These are phyloP conservation scores for Teleiodes luculella DNA, from an alignment of 2,888 invertebrate genomes.

Conservation along the genomic window DNA sequence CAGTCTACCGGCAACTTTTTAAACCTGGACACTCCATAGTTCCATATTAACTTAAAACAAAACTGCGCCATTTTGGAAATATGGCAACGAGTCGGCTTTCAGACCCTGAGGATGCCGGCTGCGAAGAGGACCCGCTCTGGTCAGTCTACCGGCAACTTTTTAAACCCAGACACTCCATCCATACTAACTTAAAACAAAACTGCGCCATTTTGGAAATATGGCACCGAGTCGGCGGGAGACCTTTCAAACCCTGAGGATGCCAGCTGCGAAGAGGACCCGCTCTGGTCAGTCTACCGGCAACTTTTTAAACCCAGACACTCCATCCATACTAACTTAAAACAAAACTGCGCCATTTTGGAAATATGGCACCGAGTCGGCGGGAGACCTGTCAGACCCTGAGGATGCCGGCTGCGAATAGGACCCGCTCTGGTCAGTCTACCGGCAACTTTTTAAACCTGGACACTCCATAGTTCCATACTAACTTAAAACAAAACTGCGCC, in stretches of 20 bases:
- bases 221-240: slow-evolving; percentile 33
- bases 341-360: too few species aligned
- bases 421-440: slow-evolving; percentile 31
- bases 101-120: slow-evolving; percentile 53
- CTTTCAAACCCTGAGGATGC: slow-evolving; percentile 53
- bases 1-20: too few species aligned
- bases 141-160: slow-evolving; percentile 30
- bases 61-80: too few species aligned
- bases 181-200: too few species aligned
- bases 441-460: slow-evolving; percentile 40
- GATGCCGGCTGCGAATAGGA: slow-evolving; percentile 42
- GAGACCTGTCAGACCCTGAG: slow-evolving; percentile 47
- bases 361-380: slow-evolving; percentile 32
- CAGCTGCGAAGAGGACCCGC: slow-evolving; percentile 29
- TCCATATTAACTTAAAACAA: too few species aligned
- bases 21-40: too few species aligned
- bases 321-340: too few species aligned
- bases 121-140: slow-evolving; percentile 41
- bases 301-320: too few species aligned
- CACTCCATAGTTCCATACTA: too few species aligned
- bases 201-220: slow-evolving; percentile 41
- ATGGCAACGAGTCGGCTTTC: slow-evolving; percentile 48
- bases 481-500: too few species aligned
- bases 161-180: too few species aligned
- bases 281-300: slow-evolving; percentile 32